phyloP scores from a whole-genome alignment of 2,888 invertebrate species.

The Volucella zonaria region DNA sequence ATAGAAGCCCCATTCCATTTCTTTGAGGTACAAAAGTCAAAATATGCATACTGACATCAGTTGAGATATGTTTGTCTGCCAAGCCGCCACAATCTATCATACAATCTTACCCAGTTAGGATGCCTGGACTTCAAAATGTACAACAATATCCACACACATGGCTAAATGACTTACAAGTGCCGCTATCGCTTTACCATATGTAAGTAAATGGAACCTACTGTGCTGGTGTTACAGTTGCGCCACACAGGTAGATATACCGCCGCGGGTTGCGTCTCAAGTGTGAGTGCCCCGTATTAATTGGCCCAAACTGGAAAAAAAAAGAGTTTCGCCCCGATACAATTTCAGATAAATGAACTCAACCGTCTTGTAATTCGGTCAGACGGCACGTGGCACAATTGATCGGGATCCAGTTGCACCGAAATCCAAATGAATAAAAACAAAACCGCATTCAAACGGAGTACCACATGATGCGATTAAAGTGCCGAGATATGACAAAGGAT shows the following conservation, averaged over 20 bases:
- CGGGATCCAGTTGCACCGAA: constrained; percentile 65
- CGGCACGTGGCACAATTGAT: constrained; percentile 72
- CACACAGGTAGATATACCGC: constrained; percentile 61
- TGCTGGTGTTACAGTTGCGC: constrained; percentile 33
- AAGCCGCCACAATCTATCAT: too few relatives aligned
- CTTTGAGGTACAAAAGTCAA: too few relatives aligned
- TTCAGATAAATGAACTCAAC: constrained; percentile 71
- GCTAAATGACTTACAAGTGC: constrained; percentile 62
- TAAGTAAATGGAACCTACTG: constrained; percentile 42
- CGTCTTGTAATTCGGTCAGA: constrained; percentile 72
- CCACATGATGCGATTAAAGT: constrained; percentile 71
- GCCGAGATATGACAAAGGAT: constrained; percentile 65
- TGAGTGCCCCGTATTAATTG: constrained; percentile 62
- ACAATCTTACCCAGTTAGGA: too few relatives aligned
- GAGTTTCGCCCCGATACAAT: constrained; percentile 61
- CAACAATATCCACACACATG: constrained; percentile 41
- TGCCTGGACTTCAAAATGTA: too few relatives aligned
- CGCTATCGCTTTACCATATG: constrained; percentile 58
- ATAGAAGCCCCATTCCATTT: too few relatives aligned
- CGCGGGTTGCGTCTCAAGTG: constrained; percentile 55
- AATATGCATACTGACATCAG: too few relatives aligned
- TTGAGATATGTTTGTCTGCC: too few relatives aligned
- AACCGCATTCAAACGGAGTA: constrained; percentile 66
- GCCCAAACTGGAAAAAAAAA: constrained; percentile 47
- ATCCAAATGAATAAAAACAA: constrained; percentile 3